Conservation (phyloP, 2,888 invertebrate species). For the Daptonema setosum region DNA sequence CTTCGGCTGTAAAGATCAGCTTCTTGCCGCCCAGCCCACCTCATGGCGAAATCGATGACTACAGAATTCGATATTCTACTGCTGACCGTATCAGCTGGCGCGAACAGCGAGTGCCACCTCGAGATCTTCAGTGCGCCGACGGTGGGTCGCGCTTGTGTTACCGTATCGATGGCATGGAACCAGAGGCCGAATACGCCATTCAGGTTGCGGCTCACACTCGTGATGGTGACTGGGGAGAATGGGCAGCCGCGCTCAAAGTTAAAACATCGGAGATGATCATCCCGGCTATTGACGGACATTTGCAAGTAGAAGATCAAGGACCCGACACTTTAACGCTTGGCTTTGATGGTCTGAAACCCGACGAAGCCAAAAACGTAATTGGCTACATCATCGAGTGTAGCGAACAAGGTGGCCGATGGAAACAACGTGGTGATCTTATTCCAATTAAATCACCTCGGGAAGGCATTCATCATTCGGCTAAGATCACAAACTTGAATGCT, state of each 20-base stretch:
- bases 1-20: slow-evolving; percentile 23
- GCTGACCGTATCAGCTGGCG: slow-evolving; percentile 5
- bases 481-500: slow-evolving; percentile 19
- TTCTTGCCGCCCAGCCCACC: slow-evolving; percentile 25
- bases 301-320: slow-evolving; percentile 20
- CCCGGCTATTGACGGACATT: slow-evolving; percentile 22
- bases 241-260: slow-evolving; percentile 21
- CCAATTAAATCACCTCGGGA: not conserved
- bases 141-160: slow-evolving; percentile 23
- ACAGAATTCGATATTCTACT: slow-evolving; percentile 23
- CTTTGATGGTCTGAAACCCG: slow-evolving; percentile 21
- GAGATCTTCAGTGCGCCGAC: slow-evolving; percentile 21
- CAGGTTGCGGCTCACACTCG: slow-evolving; percentile 21
- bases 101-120: slow-evolving; percentile 10
- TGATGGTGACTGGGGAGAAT: slow-evolving; percentile 25
- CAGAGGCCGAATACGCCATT: slow-evolving; percentile 24
- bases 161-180: slow-evolving; percentile 22
- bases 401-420: slow-evolving; percentile 8
- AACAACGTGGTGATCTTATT: not conserved
- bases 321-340: slow-evolving; percentile 22
- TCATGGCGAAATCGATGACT: slow-evolving; percentile 23
- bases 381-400: slow-evolving; percentile 26
- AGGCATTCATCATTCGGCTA: slow-evolving; percentile 2
- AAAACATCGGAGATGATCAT: slow-evolving; percentile 17
- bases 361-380: slow-evolving; percentile 16